phyloP scores from a whole-genome alignment of 2,113 vertebrate genomes.

The Eidolon helvum region DNA sequence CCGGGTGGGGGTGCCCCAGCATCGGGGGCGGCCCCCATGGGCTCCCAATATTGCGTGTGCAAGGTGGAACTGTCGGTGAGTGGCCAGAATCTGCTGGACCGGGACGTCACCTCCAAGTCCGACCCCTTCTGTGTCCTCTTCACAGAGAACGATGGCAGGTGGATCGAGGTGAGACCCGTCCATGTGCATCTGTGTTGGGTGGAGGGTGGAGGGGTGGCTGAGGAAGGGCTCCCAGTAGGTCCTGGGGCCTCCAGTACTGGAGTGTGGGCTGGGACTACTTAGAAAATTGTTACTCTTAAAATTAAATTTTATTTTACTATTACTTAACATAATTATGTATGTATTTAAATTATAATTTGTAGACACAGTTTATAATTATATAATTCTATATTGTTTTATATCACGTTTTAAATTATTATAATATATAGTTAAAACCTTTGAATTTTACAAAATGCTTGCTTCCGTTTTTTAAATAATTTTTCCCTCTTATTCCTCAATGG shows the following conservation, averaged over 20 bases:
- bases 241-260: background rate
- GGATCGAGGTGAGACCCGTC: conserved; percentile 92
- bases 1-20: conserved; percentile 77
- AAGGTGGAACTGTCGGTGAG: conserved; percentile 94
- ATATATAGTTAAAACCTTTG: background rate
- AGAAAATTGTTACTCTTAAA: background rate
- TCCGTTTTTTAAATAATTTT: background rate
- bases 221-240: background rate
- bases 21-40: conserved; percentile 68
- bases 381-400: background rate
- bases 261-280: background rate
- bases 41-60: conserved; percentile 92
- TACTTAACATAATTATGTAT: background rate
- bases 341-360: background rate
- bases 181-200: accelerated
- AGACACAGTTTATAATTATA: background rate
- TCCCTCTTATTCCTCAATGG: background rate
- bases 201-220: background rate
- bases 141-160: conserved; percentile 92
- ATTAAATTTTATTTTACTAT: background rate
- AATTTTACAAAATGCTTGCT: background rate
- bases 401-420: background rate
- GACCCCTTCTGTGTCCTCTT: conserved; percentile 99
- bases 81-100: conserved; percentile 92
- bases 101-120: conserved; percentile 97